Percentiles rank a stretch among this genome's conserved stretches.
phyloP scores from a whole-genome alignment of 1,140 invertebrate species.

The Onthophagus taurus region DNA sequence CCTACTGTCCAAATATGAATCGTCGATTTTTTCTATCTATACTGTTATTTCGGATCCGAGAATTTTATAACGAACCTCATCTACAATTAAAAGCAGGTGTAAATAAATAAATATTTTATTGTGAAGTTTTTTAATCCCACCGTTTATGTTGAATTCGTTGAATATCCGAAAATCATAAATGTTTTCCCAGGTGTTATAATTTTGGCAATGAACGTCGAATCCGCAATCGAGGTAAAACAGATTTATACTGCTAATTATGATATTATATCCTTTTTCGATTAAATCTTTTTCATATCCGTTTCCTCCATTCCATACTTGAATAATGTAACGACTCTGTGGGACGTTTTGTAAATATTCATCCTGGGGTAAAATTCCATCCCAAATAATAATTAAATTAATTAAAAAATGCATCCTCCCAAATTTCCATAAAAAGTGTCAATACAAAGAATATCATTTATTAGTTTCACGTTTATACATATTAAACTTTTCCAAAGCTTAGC shows the following conservation, averaged over 20 bases:
- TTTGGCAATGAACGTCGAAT: slow-evolving; percentile 51
- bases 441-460: too few relatives aligned
- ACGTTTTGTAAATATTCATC: too few relatives aligned
- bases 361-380: too few relatives aligned
- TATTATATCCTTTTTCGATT: slow-evolving; percentile 55
- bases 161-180: slow-evolving; percentile 84
- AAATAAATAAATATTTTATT: too few relatives aligned
- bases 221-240: slow-evolving; percentile 78
- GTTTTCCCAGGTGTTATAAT: slow-evolving; percentile 74
- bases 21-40: slow-evolving; percentile 73
- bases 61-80: slow-evolving; percentile 25
- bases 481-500: too few relatives aligned
- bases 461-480: too few relatives aligned
- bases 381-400: too few relatives aligned
- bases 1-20: slow-evolving; percentile 51
- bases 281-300: slow-evolving; percentile 51
- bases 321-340: slow-evolving; percentile 60
- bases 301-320: slow-evolving; percentile 71
- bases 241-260: slow-evolving; percentile 80
- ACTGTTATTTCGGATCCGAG: slow-evolving; percentile 67
- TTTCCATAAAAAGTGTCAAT: too few relatives aligned
- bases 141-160: slow-evolving; percentile 75
- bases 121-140: too few relatives aligned
- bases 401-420: too few relatives aligned
- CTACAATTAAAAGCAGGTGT: slow-evolving; percentile 48